These are phyloP conservation scores for Aphyosemion australe DNA, from an alignment of 2,113 vertebrate species.

Conservation along the genomic window DNA sequence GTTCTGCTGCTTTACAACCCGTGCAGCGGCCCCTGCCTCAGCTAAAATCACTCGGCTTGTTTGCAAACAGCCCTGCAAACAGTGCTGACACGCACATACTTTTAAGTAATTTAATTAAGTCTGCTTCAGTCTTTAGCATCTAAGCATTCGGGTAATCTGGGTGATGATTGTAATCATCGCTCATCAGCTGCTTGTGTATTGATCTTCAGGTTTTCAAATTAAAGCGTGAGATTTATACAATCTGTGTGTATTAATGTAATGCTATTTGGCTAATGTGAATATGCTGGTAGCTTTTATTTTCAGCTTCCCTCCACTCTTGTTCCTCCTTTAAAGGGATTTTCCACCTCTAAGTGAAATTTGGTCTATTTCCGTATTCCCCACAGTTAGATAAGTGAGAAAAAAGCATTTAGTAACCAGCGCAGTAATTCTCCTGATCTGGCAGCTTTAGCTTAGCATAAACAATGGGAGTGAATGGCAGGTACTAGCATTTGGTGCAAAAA, in stretches of 20 bases:
- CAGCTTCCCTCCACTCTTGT: background rate
- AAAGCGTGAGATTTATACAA: background rate
- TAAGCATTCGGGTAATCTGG: slow-evolving; percentile 5
- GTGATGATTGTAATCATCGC: background rate
- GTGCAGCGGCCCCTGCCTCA: slow-evolving; percentile 10
- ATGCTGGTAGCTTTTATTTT: background rate
- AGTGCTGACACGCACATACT: slow-evolving; percentile 25
- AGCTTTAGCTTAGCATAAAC: too few species aligned
- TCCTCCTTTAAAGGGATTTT: background rate
- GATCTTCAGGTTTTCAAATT: background rate
- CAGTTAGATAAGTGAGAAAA: too few species aligned
- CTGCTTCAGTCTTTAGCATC: slow-evolving; percentile 20
- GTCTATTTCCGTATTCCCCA: too few species aligned
- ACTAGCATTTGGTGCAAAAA: too few species aligned
- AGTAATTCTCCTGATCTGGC: too few species aligned
- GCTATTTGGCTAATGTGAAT: background rate
- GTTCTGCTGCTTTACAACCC: slow-evolving; percentile 16
- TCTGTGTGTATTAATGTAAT: too few species aligned
- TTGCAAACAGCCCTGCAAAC: slow-evolving; percentile 44
- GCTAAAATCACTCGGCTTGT: slow-evolving; percentile 26
- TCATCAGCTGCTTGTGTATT: background rate
- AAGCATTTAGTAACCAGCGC: too few species aligned
- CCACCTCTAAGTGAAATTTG: too few species aligned
- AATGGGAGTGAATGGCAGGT: too few species aligned
- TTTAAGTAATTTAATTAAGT: slow-evolving; percentile 2